Conservation (phyloP, 1,140 invertebrate species). For the Nixonia krombeini region DNA sequence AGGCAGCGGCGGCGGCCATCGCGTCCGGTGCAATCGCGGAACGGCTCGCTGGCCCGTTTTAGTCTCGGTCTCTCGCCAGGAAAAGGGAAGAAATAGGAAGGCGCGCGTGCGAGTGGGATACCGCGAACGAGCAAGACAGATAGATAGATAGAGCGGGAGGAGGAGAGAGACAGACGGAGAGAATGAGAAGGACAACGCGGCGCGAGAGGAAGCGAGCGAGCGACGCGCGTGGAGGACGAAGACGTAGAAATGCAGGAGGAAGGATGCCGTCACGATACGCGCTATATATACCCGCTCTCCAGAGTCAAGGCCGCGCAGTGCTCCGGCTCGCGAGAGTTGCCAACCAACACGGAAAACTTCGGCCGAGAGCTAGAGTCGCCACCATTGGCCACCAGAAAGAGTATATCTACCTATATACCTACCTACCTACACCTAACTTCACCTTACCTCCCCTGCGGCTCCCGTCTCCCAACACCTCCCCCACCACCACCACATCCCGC, state of each 20-base stretch:
- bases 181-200: constrained; percentile 1
- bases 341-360: constrained; percentile 66
- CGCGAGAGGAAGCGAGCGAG: constrained; percentile 37
- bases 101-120: too few species aligned
- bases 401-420: constrained; percentile 60
- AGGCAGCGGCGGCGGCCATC: constrained; percentile 3
- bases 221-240: constrained; percentile 26
- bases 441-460: constrained; percentile 79
- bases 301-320: constrained; percentile 81
- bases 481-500: too few species aligned
- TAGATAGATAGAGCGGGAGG: too few species aligned
- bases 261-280: constrained; percentile 35
- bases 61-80: constrained; percentile 41
- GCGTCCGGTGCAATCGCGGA: constrained; percentile 27
- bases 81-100: constrained; percentile 16
- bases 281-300: constrained; percentile 54
- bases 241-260: constrained; percentile 29
- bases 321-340: constrained; percentile 72
- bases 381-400: constrained; percentile 49
- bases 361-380: constrained; percentile 44
- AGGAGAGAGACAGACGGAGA: too few species aligned
- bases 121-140: too few species aligned
- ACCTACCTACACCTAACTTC: constrained; percentile 59
- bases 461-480: constrained; percentile 81
- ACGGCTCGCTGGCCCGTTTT: constrained; percentile 50